A percentile compares a stretch with the other conserved stretches of the same genome.
Evolutionary conservation across 2,888 invertebrate genomes (phyloP).

Genomic region (Meliscaeva auricollis): DNA sequence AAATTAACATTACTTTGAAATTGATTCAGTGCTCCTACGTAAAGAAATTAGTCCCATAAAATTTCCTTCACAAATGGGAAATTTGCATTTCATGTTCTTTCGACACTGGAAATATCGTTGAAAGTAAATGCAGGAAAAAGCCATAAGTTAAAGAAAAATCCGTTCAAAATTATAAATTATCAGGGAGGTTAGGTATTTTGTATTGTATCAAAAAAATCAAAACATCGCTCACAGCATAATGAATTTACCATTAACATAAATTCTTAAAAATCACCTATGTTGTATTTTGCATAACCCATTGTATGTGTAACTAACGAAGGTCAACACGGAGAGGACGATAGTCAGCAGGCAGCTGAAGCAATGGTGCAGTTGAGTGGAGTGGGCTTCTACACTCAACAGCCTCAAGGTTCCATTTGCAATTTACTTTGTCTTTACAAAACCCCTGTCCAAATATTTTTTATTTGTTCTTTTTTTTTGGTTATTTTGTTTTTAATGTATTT

Average conservation of each 20-base stretch:
- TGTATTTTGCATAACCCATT: slow-evolving; percentile 71
- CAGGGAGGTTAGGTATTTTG: neutral
- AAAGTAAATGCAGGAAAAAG: no score
- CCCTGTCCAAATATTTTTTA: slow-evolving; percentile 35
- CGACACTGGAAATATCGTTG: no score
- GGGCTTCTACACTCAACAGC: slow-evolving; percentile 86
- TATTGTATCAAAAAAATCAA: neutral
- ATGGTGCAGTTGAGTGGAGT: slow-evolving; percentile 90
- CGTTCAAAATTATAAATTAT: no score
- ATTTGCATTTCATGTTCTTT: no score
- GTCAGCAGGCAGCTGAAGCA: slow-evolving; percentile 90
- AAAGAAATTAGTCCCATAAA: no score
- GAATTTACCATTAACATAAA: slow-evolving; percentile 46
- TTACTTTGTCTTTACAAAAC: slow-evolving; percentile 70
- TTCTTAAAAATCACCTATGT: slow-evolving; percentile 48
- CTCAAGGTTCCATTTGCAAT: slow-evolving; percentile 81
- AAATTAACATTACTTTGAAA: no score
- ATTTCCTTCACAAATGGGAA: no score
- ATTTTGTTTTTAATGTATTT: neutral
- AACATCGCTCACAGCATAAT: slow-evolving; percentile 58
- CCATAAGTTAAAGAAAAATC: no score
- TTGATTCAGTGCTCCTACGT: no score
- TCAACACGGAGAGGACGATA: slow-evolving; percentile 86
- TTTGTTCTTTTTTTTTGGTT: slow-evolving; percentile 41
- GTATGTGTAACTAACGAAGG: slow-evolving; percentile 80